Percentiles rank a stretch among this genome's conserved stretches.
phyloP scores from a whole-genome alignment of 2,113 vertebrate species.

The Cepphus grylle region DNA sequence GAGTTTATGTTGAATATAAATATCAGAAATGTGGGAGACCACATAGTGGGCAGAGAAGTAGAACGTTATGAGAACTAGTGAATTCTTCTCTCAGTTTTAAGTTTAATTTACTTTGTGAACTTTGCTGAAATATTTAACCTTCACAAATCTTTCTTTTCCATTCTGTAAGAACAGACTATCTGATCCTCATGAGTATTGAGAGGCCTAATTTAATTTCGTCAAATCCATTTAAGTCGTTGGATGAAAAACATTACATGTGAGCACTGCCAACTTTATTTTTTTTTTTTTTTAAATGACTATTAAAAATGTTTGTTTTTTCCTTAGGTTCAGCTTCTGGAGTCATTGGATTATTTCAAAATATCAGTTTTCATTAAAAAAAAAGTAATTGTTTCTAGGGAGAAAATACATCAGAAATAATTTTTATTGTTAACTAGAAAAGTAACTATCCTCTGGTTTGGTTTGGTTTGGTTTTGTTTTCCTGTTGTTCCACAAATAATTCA shows the following conservation, averaged over 20 bases:
- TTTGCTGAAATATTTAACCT: not conserved
- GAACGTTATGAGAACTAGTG: not conserved
- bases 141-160: not conserved
- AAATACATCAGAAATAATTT: not conserved
- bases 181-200: not conserved
- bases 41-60: not conserved
- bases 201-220: not conserved
- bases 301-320: not conserved
- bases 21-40: not conserved
- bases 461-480: not conserved
- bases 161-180: not conserved
- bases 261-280: not conserved
- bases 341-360: not conserved
- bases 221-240: not conserved
- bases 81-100: not conserved
- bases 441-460: not conserved
- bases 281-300: not conserved
- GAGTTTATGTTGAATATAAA: not conserved
- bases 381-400: not conserved
- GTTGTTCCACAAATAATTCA: not conserved
- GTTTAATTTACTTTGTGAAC: not conserved
- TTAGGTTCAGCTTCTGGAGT: not conserved
- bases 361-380: not conserved
- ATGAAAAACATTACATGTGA: not conserved
- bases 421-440: not conserved